phyloP scores from a whole-genome alignment of 2,888 invertebrate species.

The Athalia rosae region DNA sequence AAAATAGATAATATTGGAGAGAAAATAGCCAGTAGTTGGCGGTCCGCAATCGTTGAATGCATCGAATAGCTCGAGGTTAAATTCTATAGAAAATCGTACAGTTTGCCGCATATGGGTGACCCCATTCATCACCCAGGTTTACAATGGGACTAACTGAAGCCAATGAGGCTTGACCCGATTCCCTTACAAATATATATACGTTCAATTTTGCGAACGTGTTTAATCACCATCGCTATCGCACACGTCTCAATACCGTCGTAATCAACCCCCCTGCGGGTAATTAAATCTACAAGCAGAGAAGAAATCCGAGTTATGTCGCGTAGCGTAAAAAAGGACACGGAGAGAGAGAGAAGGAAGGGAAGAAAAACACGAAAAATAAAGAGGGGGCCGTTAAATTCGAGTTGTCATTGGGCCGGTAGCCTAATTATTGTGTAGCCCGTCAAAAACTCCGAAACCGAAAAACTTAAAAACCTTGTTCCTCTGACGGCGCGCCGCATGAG shows the following conservation, averaged over 20 bases:
- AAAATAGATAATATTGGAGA: too few species aligned
- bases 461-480: not conserved
- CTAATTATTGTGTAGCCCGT: constrained; percentile 32
- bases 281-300: constrained; percentile 2
- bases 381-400: not conserved
- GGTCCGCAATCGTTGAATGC: not conserved
- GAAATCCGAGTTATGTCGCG: not conserved
- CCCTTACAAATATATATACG: not conserved
- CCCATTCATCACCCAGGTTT: constrained; percentile 38
- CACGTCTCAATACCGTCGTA: not conserved
- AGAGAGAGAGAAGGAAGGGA: too few species aligned
- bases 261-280: constrained; percentile 34
- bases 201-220: not conserved
- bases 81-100: constrained; percentile 1
- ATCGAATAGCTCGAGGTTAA: too few species aligned
- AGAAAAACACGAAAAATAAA: not conserved
- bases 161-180: constrained; percentile 45
- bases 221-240: not conserved
- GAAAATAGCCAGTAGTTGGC: not conserved
- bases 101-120: constrained; percentile 37
- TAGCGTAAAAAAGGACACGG: too few species aligned
- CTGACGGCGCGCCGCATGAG: too few species aligned
- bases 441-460: not conserved
- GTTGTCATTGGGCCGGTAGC: constrained; percentile 35
- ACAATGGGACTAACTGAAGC: constrained; percentile 45